Evolutionary conservation across 2,113 vertebrate genomes (phyloP).

Genomic region (Chaetodon trifascialis): DNA sequence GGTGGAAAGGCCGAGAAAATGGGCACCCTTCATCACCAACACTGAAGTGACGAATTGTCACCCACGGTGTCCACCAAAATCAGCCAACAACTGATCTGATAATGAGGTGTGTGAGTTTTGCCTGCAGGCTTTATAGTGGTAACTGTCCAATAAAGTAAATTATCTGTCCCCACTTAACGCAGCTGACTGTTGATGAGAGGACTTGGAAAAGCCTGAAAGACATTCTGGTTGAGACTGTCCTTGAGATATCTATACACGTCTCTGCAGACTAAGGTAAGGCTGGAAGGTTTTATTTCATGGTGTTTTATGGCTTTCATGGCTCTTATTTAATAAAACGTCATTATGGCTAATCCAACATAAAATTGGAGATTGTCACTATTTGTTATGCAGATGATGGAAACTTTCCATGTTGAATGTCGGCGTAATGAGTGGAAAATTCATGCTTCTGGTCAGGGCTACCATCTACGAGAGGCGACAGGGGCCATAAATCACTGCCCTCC

Average conservation of each 20-base stretch:
- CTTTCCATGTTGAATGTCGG: constrained; percentile 35
- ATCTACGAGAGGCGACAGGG: background rate
- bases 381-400: constrained; percentile 27
- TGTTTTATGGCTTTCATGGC: constrained; percentile 6
- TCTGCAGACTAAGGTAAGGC: background rate
- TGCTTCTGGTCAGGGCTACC: constrained; percentile 13
- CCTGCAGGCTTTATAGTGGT: background rate
- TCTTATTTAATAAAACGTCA: constrained; percentile 21
- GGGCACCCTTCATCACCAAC: background rate
- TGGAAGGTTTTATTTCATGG: constrained; percentile 1
- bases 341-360: constrained; percentile 34
- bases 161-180: background rate
- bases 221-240: background rate
- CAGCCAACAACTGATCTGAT: constrained; percentile 22
- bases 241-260: too few relatives aligned
- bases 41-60: background rate
- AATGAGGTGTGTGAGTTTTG: constrained; percentile 20
- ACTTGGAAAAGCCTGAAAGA: background rate
- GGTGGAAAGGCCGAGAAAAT: background rate
- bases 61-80: background rate
- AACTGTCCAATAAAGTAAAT: background rate
- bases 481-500: constrained; percentile 18
- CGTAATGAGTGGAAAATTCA: constrained; percentile 48
- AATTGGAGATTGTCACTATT: constrained; percentile 29
- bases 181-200: background rate